Evolutionary conservation across 2,797 vertebrate genomes (phyloP), one percentile per base, ranked within the genome.

Genomic region (Tragelaphus oryx): DNA sequence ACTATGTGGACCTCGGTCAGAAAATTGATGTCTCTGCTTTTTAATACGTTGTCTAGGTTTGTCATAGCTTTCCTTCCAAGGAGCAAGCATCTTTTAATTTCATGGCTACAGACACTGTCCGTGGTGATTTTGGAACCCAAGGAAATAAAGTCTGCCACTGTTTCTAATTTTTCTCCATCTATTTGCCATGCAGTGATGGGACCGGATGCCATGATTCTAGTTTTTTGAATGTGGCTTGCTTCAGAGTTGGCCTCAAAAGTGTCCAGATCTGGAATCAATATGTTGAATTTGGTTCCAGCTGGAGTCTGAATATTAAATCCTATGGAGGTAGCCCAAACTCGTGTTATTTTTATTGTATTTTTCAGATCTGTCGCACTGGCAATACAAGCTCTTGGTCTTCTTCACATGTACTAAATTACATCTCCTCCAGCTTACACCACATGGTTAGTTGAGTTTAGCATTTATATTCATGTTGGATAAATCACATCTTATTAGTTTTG

Each of bases 381-480:
- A 1, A 0, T 50, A 1, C 12, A 4, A 16, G 7, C 12, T 5
- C 11, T 1, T 12, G 5, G n/a, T 41, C 57, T 26, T 48, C 37
- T 48, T 14, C 55, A 5, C 62, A 0, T 1, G 4, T 7, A 1
- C 30, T 20, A 3, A 8, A 24, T 44, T 5, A 13, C 24, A 18
- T 48, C 28, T 65, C 46, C 28, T 48, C 16, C 28, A 17, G 22
- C 59, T 74, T 3, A 5, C 7, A 7, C 14, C 44, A 18, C n/a
- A 5, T 0, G 1, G 6, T n/a, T 41, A 54, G 12, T 18, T n/a
- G 71, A 26, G 48, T 30, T 81, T 50, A 50, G 60, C 44, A 10
- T 55, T 59, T 55, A 78, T 11, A 18, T 44, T 78, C n/a, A 1
- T 28, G 8, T 37, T n/a, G 17, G 33, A 10, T 33, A 65, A 16